These are phyloP conservation scores for Halcyon leucocephala DNA, from an alignment of 2,797 vertebrate genomes.

Conservation along the genomic window DNA sequence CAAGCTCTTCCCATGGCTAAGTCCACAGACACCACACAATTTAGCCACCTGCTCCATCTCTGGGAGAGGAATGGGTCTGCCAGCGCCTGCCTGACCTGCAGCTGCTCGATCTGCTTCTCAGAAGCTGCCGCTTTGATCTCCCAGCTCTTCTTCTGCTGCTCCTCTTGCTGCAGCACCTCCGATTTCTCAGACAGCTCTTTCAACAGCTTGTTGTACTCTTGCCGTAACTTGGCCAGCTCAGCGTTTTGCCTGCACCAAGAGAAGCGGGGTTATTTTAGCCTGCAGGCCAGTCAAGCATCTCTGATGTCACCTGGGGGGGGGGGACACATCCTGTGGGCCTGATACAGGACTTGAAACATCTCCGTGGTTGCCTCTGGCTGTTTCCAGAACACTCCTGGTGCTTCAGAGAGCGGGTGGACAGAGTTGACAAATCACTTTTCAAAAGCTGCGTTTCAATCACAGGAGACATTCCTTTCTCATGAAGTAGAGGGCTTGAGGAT, in stretches of 20 bases:
- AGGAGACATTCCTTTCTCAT: conserved; percentile 60
- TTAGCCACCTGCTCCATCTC: neutral
- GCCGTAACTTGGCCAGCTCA: conserved; percentile 92
- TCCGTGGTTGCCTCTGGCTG: neutral
- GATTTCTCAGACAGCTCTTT: conserved; percentile 91
- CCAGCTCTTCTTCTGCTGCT: conserved; percentile 86
- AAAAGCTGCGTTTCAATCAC: conserved; percentile 9
- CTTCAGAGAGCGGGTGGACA: neutral
- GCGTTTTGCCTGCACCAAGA: conserved; percentile 88
- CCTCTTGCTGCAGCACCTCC: conserved; percentile 85
- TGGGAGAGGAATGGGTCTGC: neutral
- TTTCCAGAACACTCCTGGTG: neutral
- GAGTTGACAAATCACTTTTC: neutral
- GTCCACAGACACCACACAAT: fast-evolving
- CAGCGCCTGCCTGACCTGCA: conserved; percentile 81
- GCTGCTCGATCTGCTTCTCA: conserved; percentile 86
- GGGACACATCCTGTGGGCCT: neutral
- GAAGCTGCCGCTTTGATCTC: conserved; percentile 83
- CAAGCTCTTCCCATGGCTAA: neutral
- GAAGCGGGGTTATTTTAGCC: neutral
- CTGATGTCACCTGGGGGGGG: neutral
- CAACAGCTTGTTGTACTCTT: conserved; percentile 89
- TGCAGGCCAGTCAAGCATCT: neutral
- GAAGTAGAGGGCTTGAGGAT: neutral
- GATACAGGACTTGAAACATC: neutral